Base-by-base conservation (phyloP, 2,113 vertebrate genomes). In the Gallinago media region DNA sequence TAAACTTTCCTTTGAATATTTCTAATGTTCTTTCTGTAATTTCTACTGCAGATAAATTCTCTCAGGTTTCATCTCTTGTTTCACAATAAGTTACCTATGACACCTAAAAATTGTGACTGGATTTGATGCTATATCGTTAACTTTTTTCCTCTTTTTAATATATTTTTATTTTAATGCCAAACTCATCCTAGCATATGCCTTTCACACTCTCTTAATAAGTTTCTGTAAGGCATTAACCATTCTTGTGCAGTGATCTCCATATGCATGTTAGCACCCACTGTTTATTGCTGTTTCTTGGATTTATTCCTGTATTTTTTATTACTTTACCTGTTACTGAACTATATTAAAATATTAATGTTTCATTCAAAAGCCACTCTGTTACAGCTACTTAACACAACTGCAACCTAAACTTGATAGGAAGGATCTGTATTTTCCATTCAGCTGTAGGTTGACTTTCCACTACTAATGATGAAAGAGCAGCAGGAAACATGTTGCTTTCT, bases 11-110 rank as follows among this genome's bases (percentile, higher is more conserved):
- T 91, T 81, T 95, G 80, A 91, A 87, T 77, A 81, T 83, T 92
- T 96, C 91, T 96, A 74, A 94, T 78, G 81, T 92, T 92, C 81
- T 82, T 91, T 84, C 81, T 94, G 71, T 91, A 96, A 96, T 95
- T 93, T 96, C 86, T 87, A 82, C 89, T 77, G 36, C 83, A 96
- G 80, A 93, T 88, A 92, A 86, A 96, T 94, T 96, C 88, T 96
- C 78, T n/a, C 54, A 72, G 68, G 83, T 86, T 95, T 96, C 82
- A 96, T 63, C 55, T 95, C 92, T 75, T 95, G 89, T 81, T 96
- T 90, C 92, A 84, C 88, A 95, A 92, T 92, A 78, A 86, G 47
- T 96, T 96, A 93, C 88, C 66, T 92, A 42, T 79, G 86, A 94
- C 85, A 95, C 76, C 55, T 84, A 91, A 92, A 94, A 77, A 75